These are phyloP conservation scores for Rousettus madagascariensis DNA, from an alignment of 2,797 vertebrate genomes.

Conservation along the genomic window DNA sequence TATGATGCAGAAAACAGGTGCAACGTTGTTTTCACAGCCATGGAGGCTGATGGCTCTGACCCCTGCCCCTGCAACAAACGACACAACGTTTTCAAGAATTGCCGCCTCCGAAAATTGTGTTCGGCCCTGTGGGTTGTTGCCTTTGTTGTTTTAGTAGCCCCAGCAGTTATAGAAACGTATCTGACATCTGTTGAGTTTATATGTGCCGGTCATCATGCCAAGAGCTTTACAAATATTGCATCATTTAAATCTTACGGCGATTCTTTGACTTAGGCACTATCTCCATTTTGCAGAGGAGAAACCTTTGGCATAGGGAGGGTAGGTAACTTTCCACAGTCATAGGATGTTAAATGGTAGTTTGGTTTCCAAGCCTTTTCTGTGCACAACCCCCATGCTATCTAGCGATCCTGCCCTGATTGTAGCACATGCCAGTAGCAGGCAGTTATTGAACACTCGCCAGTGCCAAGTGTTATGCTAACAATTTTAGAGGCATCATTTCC, in stretches of 20 bases:
- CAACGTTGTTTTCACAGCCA: slow-evolving; percentile 34
- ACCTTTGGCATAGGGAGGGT: background rate
- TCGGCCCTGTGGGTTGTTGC: background rate
- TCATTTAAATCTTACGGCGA: background rate
- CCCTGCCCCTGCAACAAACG: background rate
- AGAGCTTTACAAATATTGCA: background rate
- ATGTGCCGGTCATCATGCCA: background rate
- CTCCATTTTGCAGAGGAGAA: slow-evolving; percentile 1
- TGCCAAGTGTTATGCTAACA: background rate
- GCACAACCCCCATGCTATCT: background rate
- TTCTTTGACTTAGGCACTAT: background rate
- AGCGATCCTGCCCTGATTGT: no score
- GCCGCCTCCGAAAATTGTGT: background rate
- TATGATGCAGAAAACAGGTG: slow-evolving; percentile 55
- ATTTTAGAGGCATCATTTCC: background rate
- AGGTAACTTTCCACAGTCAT: background rate
- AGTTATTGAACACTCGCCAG: background rate
- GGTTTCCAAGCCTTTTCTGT: background rate
- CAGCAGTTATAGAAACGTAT: background rate
- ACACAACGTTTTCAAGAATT: background rate
- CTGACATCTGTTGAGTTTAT: background rate
- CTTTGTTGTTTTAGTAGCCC: background rate
- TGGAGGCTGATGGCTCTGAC: background rate
- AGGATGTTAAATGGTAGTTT: background rate
- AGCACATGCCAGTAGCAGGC: background rate